A percentile compares a stretch with the other conserved stretches of the same genome.
phyloP scores from a whole-genome alignment of 2,113 vertebrate genomes.

The Sitta europaea region DNA sequence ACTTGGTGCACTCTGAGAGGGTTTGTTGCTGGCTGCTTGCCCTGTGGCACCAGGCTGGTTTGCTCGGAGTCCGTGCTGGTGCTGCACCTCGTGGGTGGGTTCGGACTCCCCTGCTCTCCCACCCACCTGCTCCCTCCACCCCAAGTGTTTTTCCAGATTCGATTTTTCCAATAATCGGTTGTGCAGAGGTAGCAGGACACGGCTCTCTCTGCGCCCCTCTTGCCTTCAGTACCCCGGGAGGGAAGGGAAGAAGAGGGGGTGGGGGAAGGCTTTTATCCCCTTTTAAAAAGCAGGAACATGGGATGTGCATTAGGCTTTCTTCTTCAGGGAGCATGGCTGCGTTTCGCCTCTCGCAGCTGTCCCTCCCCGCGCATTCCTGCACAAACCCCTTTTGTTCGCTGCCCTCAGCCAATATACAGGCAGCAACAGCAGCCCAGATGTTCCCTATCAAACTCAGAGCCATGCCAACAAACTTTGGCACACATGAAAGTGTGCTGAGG shows the following conservation, averaged over 20 bases:
- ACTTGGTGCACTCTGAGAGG: rapidly evolving
- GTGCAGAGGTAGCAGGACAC: not conserved
- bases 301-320: conserved; percentile 46
- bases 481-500: conserved; percentile 73
- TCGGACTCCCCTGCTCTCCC: not conserved
- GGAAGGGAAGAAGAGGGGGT: not conserved
- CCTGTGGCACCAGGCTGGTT: rapidly evolving
- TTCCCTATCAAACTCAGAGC: conserved; percentile 79
- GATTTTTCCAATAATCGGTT: not conserved
- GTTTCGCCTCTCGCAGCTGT: not conserved
- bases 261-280: not conserved
- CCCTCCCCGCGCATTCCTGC: conserved; percentile 51
- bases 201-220: not conserved
- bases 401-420: conserved; percentile 56
- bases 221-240: not conserved
- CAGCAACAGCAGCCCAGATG: conserved; percentile 79
- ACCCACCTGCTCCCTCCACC: not conserved
- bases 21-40: not conserved
- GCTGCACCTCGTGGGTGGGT: not conserved
- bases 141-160: not conserved
- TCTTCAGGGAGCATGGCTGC: not conserved
- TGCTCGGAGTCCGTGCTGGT: not conserved
- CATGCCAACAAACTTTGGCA: conserved; percentile 81
- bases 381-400: conserved; percentile 76
- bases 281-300: not conserved